These are phyloP conservation scores for Pectinophora gossypiella DNA, from an alignment of 1,140 invertebrate genomes.

Conservation along the genomic window DNA sequence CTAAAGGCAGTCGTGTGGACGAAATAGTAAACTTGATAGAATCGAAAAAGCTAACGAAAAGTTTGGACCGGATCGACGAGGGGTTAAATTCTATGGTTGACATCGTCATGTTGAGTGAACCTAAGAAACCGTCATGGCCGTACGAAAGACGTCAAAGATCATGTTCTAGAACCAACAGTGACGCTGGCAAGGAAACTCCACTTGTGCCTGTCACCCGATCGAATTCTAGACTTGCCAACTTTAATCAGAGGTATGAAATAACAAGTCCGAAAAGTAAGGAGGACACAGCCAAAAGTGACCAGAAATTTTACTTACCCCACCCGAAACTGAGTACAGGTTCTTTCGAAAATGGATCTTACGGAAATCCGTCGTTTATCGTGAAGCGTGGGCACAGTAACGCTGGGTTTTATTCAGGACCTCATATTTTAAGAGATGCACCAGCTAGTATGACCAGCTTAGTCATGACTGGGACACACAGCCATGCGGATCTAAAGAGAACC, in stretches of 20 bases:
- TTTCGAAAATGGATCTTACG: slow-evolving; percentile 54
- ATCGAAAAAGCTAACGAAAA: slow-evolving; percentile 81
- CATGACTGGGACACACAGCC: slow-evolving; percentile 57
- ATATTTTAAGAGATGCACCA: slow-evolving; percentile 58
- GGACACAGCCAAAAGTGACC: slow-evolving; percentile 53
- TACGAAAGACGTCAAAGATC: slow-evolving; percentile 68
- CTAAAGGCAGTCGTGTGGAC: slow-evolving; percentile 63
- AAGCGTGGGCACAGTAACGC: slow-evolving; percentile 78
- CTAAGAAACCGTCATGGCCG: slow-evolving; percentile 66
- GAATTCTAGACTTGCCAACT: slow-evolving; percentile 44
- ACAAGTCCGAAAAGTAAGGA: slow-evolving; percentile 46
- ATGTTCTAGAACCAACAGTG: slow-evolving; percentile 65
- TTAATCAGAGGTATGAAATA: slow-evolving; percentile 34
- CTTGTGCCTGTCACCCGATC: slow-evolving; percentile 48
- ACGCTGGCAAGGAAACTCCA: slow-evolving; percentile 57
- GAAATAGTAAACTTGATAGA: slow-evolving; percentile 75
- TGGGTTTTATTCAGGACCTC: slow-evolving; percentile 78
- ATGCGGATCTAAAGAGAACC: slow-evolving; percentile 59
- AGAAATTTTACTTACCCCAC: slow-evolving; percentile 52
- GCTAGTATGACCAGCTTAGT: slow-evolving; percentile 63
- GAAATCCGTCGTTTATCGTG: slow-evolving; percentile 74
- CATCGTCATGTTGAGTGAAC: slow-evolving; percentile 78
- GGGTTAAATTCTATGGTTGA: slow-evolving; percentile 83
- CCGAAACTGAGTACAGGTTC: slow-evolving; percentile 51
- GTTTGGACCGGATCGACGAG: slow-evolving; percentile 85